phyloP scores from a whole-genome alignment of 2,888 invertebrate genomes.

The Tanytarsus gracilentus region DNA sequence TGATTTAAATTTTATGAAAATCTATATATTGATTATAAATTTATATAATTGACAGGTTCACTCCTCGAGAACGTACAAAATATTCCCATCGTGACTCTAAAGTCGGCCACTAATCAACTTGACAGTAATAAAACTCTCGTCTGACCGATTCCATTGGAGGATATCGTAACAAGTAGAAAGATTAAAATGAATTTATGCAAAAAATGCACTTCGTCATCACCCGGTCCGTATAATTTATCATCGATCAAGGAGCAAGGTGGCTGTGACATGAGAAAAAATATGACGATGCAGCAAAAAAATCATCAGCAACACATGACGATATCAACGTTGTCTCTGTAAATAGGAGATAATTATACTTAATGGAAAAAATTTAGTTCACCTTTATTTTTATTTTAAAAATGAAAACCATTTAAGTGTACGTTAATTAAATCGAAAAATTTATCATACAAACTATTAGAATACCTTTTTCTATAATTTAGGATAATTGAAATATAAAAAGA shows the following conservation, averaged over 20 bases:
- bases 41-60: neutral
- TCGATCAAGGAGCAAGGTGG: neutral
- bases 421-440: too few species aligned
- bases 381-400: too few species aligned
- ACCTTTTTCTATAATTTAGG: too few species aligned
- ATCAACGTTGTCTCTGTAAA: constrained; percentile 5
- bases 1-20: neutral
- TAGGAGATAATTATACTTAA: too few species aligned
- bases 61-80: constrained; percentile 18
- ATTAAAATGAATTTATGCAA: constrained; percentile 19
- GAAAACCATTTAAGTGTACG: too few species aligned
- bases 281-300: neutral
- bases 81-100: neutral
- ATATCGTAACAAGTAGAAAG: neutral
- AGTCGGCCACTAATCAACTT: neutral
- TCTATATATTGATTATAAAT: neutral
- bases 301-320: neutral
- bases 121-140: constrained; percentile 7
- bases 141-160: constrained; percentile 13
- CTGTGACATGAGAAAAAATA: neutral
- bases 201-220: neutral
- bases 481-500: too few species aligned
- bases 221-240: constrained; percentile 22
- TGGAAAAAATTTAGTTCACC: too few species aligned
- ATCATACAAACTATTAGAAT: too few species aligned